A percentile compares a stretch with the other conserved stretches of the same genome.
Evolutionary conservation across 2,888 invertebrate genomes (phyloP).

Genomic region (Dynastes tityus): DNA sequence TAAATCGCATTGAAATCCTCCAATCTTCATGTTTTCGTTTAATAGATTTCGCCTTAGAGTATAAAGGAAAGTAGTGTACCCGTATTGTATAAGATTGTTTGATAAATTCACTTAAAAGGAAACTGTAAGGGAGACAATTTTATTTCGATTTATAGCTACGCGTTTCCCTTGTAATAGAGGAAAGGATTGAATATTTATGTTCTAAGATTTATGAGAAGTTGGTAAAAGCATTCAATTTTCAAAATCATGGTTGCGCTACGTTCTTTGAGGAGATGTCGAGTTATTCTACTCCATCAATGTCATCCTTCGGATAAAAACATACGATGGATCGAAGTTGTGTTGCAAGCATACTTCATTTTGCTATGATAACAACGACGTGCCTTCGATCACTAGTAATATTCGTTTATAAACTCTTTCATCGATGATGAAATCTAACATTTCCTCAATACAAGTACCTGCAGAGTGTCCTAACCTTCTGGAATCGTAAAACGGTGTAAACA

Average conservation of each 20-base stretch:
- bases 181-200: not conserved
- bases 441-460: too few relatives aligned
- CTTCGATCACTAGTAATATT: not conserved
- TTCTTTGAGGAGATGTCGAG: not conserved
- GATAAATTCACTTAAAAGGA: too few relatives aligned
- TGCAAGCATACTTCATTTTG: constrained; percentile 9
- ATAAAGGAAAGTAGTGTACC: too few relatives aligned
- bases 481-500: too few relatives aligned
- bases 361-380: not conserved
- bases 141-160: not conserved
- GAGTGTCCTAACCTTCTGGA: too few relatives aligned
- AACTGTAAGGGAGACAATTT: too few relatives aligned
- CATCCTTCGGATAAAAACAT: not conserved
- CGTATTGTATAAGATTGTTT: too few relatives aligned
- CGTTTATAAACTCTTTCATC: too few relatives aligned
- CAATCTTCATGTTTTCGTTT: too few relatives aligned
- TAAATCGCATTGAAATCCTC: too few relatives aligned
- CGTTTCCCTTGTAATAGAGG: not conserved
- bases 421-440: too few relatives aligned
- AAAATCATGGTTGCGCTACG: constrained; percentile 1
- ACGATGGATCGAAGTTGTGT: not conserved
- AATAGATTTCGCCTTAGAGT: too few relatives aligned
- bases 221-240: not conserved
- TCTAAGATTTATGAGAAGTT: not conserved
- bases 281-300: constrained; percentile 14